Base-by-base conservation (phyloP, 1,140 invertebrate genomes). In the Dryas iulia region DNA sequence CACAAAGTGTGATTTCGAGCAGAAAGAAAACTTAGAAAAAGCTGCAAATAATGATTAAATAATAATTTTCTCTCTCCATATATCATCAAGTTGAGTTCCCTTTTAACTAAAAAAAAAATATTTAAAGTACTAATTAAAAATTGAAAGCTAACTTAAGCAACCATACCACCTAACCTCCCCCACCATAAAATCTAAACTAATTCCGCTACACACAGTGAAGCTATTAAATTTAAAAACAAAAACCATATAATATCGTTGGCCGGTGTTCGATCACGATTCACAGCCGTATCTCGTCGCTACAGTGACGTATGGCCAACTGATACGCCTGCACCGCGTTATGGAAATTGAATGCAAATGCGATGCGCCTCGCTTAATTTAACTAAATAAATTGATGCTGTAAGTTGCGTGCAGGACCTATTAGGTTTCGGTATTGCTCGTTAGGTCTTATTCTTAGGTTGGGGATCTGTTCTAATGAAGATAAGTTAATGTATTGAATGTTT, bases 281-380 rank as follows among this genome's bases (percentile, higher is more conserved):
- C 12, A 62, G 54, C 62, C 69, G 71, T 82, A 84, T 88, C 84
- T 82, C 75, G 61, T 71, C 59, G 35, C 59, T 73, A 76, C 81
- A 88, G 87, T 91, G 87, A 91, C 87, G 87, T 89, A 91, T 89
- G 81, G 78, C 58, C 77, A 66, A 69, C 66, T 79, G 89, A 89
- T 88, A 89, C 83, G 76, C 81, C 84, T 53, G 65, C 75, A 58
- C 75, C 65, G 72, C 81, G 81, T 85, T 92, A 92, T 92, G 90
- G 86, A 90, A 92, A 92, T 91, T 78, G 80, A 82, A 92, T 92
- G 90, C 90, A 92, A 92, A 92, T 92, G 80, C 71, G 78, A 78
- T 83, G 76, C 77, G 72, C 76, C 76, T 79, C 83, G 82, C 81
- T 88, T 90, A 89, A 86, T 90, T 89, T 88, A 90, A 84, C 81